phyloP scores from a whole-genome alignment of 2,113 vertebrate species.

The Fukomys damarensis region DNA sequence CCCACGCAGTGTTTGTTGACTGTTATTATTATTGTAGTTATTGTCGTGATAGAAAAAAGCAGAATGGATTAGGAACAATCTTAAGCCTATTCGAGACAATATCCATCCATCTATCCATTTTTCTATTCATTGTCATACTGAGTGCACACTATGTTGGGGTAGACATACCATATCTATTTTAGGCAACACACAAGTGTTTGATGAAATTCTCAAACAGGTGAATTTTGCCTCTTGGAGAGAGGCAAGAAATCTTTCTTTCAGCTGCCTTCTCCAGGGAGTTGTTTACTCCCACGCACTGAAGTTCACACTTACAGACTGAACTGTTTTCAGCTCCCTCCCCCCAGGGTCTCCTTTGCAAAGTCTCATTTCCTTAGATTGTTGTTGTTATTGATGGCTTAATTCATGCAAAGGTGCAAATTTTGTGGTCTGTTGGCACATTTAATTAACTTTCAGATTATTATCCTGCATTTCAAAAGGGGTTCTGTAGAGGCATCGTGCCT shows the following conservation, averaged over 20 bases:
- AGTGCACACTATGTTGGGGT: fast-evolving
- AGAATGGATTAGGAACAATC: neutral
- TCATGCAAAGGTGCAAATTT: neutral
- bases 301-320: neutral
- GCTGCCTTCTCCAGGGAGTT: neutral
- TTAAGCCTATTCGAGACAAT: neutral
- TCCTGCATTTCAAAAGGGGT: neutral
- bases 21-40: neutral
- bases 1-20: neutral
- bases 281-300: neutral
- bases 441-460: neutral
- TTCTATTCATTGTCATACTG: neutral
- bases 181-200: neutral
- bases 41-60: neutral
- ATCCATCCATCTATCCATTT: neutral
- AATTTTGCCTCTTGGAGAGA: neutral
- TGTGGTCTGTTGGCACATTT: neutral
- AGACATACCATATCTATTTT: neutral
- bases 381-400: neutral
- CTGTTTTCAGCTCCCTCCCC: neutral
- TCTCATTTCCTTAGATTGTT: neutral
- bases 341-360: neutral
- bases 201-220: constrained; percentile 21
- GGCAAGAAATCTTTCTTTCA: neutral
- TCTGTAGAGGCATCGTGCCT: neutral